Conservation (phyloP, 2,113 vertebrate genomes). For the Nerophis ophidion region DNA sequence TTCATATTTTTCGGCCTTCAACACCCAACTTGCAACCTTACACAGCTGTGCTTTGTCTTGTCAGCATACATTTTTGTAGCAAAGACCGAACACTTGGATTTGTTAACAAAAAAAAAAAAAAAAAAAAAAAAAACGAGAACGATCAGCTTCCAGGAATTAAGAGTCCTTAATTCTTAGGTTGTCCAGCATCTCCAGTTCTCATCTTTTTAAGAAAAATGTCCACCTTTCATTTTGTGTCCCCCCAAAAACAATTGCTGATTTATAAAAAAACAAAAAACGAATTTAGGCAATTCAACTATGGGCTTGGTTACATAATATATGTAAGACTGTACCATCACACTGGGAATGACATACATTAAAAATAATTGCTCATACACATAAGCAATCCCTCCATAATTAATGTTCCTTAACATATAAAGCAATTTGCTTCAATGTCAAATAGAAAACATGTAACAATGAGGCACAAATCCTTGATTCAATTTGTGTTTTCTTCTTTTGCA, state of each 20-base stretch:
- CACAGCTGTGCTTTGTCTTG: conserved; percentile 56
- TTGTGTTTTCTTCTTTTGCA: conserved; percentile 61
- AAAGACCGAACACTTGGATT: conserved; percentile 47
- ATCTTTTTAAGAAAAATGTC: conserved; percentile 16
- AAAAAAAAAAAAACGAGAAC: conserved; percentile 34
- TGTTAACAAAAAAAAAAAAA: conserved; percentile 18
- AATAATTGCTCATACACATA: conserved; percentile 74
- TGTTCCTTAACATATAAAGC: conserved; percentile 74
- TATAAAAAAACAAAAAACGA: conserved; percentile 36
- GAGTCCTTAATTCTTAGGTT: conserved; percentile 45
- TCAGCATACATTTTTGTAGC: conserved; percentile 43
- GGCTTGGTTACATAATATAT: conserved; percentile 75
- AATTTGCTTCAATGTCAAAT: conserved; percentile 77
- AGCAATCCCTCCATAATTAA: conserved; percentile 73
- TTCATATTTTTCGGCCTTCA: conserved; percentile 45
- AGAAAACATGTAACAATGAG: conserved; percentile 80
- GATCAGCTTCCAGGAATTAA: conserved; percentile 46
- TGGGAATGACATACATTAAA: conserved; percentile 77
- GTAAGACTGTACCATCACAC: conserved; percentile 79
- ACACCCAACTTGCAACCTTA: conserved; percentile 42
- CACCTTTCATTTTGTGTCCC: conserved; percentile 40
- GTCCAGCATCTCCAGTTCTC: conserved; percentile 21
- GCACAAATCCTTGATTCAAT: conserved; percentile 77
- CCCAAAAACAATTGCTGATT: conserved; percentile 25
- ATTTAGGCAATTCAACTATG: conserved; percentile 62